Conservation (phyloP, 2,797 vertebrate species). For the Pagetopsis macropterus region DNA sequence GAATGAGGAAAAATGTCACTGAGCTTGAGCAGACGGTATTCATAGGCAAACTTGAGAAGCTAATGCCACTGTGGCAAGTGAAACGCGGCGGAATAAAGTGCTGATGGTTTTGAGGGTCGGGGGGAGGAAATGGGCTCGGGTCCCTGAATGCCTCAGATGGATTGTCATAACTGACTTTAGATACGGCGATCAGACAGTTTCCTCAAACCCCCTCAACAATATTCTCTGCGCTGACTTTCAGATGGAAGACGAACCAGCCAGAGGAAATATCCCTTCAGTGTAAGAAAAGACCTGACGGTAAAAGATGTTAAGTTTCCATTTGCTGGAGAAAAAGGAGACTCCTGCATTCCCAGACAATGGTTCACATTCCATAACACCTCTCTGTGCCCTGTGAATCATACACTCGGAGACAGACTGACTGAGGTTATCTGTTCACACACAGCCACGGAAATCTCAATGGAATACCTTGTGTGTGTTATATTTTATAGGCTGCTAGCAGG, state of each 20-base stretch:
- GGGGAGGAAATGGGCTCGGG: conserved; percentile 14
- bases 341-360: conserved; percentile 86
- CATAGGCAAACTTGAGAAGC: conserved; percentile 45
- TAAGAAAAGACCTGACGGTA: conserved; percentile 56
- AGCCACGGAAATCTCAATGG: conserved; percentile 55
- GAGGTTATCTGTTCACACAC: conserved; percentile 58
- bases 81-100: conserved; percentile 33
- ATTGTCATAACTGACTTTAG: conserved; percentile 47
- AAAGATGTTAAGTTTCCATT: conserved; percentile 77
- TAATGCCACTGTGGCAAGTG: conserved; percentile 41
- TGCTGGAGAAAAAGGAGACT: conserved; percentile 74
- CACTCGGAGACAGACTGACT: conserved; percentile 54
- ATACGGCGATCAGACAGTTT: conserved; percentile 41
- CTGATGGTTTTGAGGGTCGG: conserved; percentile 37
- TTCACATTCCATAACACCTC: conserved; percentile 81
- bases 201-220: conserved; percentile 33
- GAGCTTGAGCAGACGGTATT: conserved; percentile 46
- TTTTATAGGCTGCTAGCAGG: conserved; percentile 13
- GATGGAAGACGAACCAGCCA: conserved; percentile 29
- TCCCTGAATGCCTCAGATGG: conserved; percentile 37
- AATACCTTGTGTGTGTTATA: conserved; percentile 48
- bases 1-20: conserved; percentile 51
- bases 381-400: conserved; percentile 77
- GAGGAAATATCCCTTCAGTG: conserved; percentile 43
- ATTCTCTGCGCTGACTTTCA: conserved; percentile 51